These are phyloP conservation scores for Phymanthus crucifer DNA, from an alignment of 92 coral and sea anemone genomes.

Conservation along the genomic window DNA sequence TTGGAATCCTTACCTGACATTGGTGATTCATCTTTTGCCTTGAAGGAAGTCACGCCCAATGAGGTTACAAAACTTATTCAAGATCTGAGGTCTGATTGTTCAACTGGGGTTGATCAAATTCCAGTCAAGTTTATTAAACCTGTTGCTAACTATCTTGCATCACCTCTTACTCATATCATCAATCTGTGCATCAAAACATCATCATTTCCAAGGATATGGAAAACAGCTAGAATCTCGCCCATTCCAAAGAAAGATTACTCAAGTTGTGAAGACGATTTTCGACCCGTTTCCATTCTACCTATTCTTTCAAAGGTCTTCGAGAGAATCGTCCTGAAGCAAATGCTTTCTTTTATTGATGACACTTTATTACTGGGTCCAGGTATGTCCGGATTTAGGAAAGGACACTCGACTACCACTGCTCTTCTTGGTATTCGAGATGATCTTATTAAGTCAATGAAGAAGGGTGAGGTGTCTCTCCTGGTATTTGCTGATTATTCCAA, in stretches of 20 bases:
- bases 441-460: too few species aligned
- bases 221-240: conserved; percentile 50
- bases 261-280: conserved; percentile 18
- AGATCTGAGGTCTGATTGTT: conserved; percentile 38
- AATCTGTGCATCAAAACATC: conserved; percentile 24
- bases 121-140: conserved; percentile 41
- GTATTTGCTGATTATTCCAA: too few species aligned
- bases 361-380: too few species aligned
- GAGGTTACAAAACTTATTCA: conserved; percentile 28
- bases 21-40: background rate
- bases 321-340: conserved; percentile 23
- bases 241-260: conserved; percentile 43
- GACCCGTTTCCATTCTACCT: conserved; percentile 50
- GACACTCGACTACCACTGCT: too few species aligned
- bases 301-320: conserved; percentile 39
- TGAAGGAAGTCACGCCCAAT: conserved; percentile 8
- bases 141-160: conserved; percentile 15
- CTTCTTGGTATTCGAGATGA: too few species aligned
- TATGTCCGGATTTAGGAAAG: background rate
- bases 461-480: too few species aligned
- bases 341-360: background rate
- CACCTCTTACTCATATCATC: conserved; percentile 25
- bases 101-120: conserved; percentile 42
- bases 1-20: conserved; percentile 8
- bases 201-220: conserved; percentile 31